Conservation (phyloP, 2,888 invertebrate genomes). For the Xiphydria camelus region DNA sequence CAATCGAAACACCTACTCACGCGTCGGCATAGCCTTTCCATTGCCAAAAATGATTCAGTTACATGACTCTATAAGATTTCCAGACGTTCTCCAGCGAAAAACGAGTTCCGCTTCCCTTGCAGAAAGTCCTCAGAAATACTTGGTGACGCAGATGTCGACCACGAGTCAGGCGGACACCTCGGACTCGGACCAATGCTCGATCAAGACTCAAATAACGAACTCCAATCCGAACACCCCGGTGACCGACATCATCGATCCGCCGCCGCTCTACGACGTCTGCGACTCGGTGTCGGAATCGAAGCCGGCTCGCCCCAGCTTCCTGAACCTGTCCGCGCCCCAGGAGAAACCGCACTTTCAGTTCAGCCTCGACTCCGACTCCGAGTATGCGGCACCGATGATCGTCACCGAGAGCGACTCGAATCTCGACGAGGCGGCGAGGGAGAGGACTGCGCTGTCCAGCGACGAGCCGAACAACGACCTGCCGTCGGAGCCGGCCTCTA, state of each 20-base stretch:
- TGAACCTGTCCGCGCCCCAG: conserved; percentile 68
- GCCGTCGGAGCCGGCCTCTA: conserved; percentile 62
- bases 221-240: conserved; percentile 42
- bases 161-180: conserved; percentile 45
- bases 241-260: conserved; percentile 49
- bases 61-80: too few relatives aligned
- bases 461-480: conserved; percentile 55
- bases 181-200: conserved; percentile 52
- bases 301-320: conserved; percentile 64
- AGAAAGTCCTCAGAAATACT: conserved; percentile 12
- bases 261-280: conserved; percentile 45
- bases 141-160: conserved; percentile 30
- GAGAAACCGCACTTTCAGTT: conserved; percentile 73
- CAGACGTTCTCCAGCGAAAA: too few relatives aligned
- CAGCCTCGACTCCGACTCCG: conserved; percentile 43
- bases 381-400: conserved; percentile 60
- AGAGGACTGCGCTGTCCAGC: conserved; percentile 50
- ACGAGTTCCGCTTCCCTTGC: background rate
- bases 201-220: conserved; percentile 49
- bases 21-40: too few relatives aligned
- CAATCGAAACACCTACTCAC: too few relatives aligned
- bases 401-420: conserved; percentile 60
- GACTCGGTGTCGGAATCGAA: conserved; percentile 45
- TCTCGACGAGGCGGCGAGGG: conserved; percentile 49
- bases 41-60: too few relatives aligned